These are phyloP conservation scores for Ianthella basta DNA, from an alignment of 37 sponge, comb jelly and placozoan species.

Conservation along the genomic window DNA sequence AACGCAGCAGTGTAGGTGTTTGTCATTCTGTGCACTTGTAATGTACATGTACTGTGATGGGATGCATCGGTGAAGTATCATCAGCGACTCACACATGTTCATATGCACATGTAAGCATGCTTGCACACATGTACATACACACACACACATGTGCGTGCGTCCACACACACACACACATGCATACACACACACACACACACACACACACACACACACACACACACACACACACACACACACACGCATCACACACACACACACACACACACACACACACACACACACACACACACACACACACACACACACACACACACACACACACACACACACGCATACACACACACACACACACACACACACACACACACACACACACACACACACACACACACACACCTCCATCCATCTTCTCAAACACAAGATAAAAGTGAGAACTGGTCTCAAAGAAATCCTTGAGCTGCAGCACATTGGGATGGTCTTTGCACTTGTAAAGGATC, in stretches of 20 bases:
- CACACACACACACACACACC: slow-evolving; percentile 23
- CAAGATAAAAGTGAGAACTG: slow-evolving; percentile 48
- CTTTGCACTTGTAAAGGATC: slow-evolving; percentile 77
- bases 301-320: slow-evolving; percentile 8
- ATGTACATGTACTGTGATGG: too few species aligned
- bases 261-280: slow-evolving; percentile 61
- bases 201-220: slow-evolving; percentile 33
- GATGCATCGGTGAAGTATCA: background rate
- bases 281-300: slow-evolving; percentile 30
- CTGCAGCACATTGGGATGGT: slow-evolving; percentile 52
- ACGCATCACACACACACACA: background rate
- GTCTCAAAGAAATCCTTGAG: slow-evolving; percentile 64
- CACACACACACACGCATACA: background rate
- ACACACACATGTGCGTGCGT: background rate
- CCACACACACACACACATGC: slow-evolving; percentile 11
- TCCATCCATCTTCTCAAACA: slow-evolving; percentile 72
- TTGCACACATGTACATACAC: slow-evolving; percentile 26
- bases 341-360: slow-evolving; percentile 30
- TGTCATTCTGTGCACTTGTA: background rate
- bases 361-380: slow-evolving; percentile 8
- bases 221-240: slow-evolving; percentile 10
- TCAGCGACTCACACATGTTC: background rate
- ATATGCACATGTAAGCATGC: background rate
- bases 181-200: slow-evolving; percentile 34
- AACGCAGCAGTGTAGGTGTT: background rate